Evolutionary conservation across 2,797 vertebrate species (phyloP).

Genomic region (Philypnodon macrostomus): DNA sequence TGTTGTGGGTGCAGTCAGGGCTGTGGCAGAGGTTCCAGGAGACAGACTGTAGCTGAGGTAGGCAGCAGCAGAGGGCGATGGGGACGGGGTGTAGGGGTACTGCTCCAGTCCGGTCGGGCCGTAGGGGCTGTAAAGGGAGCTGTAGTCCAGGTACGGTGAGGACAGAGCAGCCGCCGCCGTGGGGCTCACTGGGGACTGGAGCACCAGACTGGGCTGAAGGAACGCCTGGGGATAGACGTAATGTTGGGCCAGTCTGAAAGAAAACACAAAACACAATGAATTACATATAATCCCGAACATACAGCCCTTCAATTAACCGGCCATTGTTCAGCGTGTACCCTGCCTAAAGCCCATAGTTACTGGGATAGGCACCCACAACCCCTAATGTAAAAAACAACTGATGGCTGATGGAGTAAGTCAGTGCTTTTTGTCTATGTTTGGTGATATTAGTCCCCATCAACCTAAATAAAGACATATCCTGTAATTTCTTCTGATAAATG

Average conservation of each 20-base stretch:
- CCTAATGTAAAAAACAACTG: no score
- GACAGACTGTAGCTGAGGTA: constrained; percentile 88
- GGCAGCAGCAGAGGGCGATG: constrained; percentile 84
- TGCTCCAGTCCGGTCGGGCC: constrained; percentile 83
- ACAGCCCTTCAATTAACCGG: no score
- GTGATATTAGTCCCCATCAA: no score
- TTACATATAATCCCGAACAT: no score
- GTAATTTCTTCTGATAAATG: no score
- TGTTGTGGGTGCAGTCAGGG: constrained; percentile 50
- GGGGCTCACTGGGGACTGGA: constrained; percentile 88
- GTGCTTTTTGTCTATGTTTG: no score
- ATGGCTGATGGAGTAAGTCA: no score
- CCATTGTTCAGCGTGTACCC: no score
- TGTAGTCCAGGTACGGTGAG: constrained; percentile 92
- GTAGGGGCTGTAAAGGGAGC: constrained; percentile 86
- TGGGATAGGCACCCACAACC: no score
- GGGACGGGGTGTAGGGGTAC: constrained; percentile 89
- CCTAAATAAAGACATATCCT: no score
- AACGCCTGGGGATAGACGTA: constrained; percentile 91
- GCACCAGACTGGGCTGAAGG: constrained; percentile 89
- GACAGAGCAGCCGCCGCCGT: constrained; percentile 76
- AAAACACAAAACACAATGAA: background rate
- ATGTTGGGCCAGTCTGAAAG: constrained; percentile 86
- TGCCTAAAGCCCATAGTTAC: no score
- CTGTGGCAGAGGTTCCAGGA: constrained; percentile 49